Percentiles rank a stretch among this genome's conserved stretches.
These are phyloP conservation scores for Parotocinclus haroldoi DNA, from an alignment of 2,797 vertebrate species.

Conservation along the genomic window DNA sequence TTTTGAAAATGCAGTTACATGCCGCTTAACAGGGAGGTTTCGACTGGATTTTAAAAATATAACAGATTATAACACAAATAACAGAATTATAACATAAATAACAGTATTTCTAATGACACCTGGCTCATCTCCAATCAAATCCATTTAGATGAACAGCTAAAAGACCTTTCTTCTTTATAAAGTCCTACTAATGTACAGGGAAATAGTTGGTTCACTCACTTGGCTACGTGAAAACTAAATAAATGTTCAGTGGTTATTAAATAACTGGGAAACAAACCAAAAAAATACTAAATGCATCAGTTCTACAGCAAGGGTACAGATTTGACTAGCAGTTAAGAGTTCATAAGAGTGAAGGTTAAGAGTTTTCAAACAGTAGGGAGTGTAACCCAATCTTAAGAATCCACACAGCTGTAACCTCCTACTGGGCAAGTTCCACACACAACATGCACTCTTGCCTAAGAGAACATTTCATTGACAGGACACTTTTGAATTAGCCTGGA, in stretches of 20 bases:
- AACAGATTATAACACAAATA: too few species aligned
- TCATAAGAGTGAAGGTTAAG: neutral
- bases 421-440: conserved; percentile 21
- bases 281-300: conserved; percentile 1
- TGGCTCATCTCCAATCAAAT: too few species aligned
- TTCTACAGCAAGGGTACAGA: conserved; percentile 8
- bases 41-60: too few species aligned
- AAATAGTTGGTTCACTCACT: too few species aligned
- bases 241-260: conserved; percentile 4
- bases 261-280: conserved; percentile 24
- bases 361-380: conserved; percentile 27
- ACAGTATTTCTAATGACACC: too few species aligned
- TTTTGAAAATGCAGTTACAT: neutral
- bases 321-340: conserved; percentile 11
- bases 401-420: conserved; percentile 46
- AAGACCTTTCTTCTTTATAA: too few species aligned
- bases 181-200: too few species aligned
- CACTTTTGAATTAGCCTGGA: neutral
- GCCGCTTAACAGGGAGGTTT: too few species aligned
- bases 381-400: conserved; percentile 44
- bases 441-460: conserved; percentile 17
- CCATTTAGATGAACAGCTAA: too few species aligned
- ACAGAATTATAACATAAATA: too few species aligned
- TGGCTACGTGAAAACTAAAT: too few species aligned
- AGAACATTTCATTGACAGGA: conserved; percentile 4